Conservation (phyloP, 2,113 vertebrate species). For the Dolichotis patagonum region DNA sequence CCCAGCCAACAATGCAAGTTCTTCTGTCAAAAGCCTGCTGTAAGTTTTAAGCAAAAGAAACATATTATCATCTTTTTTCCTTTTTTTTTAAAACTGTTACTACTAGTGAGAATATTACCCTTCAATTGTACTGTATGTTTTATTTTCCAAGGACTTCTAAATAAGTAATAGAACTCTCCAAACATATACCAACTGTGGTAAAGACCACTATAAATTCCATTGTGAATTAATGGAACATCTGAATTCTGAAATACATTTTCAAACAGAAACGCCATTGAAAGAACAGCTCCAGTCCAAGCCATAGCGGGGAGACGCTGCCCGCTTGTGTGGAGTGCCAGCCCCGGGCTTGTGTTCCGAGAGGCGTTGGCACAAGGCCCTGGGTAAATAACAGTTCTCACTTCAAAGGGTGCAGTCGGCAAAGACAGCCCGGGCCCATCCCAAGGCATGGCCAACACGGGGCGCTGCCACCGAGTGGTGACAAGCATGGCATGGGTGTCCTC, state of each 20-base stretch:
- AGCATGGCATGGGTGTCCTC: fast-evolving
- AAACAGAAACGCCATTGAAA: background rate
- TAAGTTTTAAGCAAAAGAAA: conserved; percentile 41
- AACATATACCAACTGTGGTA: conserved; percentile 34
- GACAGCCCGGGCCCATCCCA: background rate
- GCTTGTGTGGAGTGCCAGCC: background rate
- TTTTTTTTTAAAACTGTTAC: background rate
- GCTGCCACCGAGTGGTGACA: fast-evolving
- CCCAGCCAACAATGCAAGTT: background rate
- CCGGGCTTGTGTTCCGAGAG: background rate
- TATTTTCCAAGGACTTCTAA: conserved; percentile 50
- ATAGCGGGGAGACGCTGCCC: background rate
- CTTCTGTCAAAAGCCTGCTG: background rate
- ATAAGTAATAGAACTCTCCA: conserved; percentile 52
- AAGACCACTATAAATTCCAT: conserved; percentile 44
- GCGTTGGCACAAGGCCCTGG: background rate
- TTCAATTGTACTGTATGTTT: conserved; percentile 39
- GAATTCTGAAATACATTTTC: conserved; percentile 32
- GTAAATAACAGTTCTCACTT: conserved; percentile 7
- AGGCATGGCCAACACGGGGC: fast-evolving
- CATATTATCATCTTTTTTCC: background rate
- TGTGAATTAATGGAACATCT: conserved; percentile 37
- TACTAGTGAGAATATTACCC: conserved; percentile 22
- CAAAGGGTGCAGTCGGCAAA: background rate
- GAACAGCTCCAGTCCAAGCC: background rate